Base-by-base conservation (phyloP, 2,888 invertebrate species). In the Amiota mariae region DNA sequence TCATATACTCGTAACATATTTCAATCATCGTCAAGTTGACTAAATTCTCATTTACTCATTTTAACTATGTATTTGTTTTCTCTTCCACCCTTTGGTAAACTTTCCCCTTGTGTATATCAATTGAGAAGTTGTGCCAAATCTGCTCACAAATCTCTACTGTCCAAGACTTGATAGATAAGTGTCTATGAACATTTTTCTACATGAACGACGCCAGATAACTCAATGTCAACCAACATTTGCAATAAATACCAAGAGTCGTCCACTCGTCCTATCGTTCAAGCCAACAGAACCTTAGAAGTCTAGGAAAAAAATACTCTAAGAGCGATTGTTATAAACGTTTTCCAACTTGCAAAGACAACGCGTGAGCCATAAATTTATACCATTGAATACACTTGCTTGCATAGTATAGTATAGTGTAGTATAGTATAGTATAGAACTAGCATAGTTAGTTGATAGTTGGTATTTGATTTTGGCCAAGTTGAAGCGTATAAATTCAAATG, bases 141-240 rank as follows among this genome's bases (percentile, higher is more conserved):
- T 36, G 6, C 36, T 36, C 36, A 36, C 36, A 59, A 59, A 59
- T 20, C 57, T 15, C 11, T 15, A 20, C 18, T 15, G 20, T 9
- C 57, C 54, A 18, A 36, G 36, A 36, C 12, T 18, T 68, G 67
- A 54, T 54, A 54, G 67, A 54, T 68, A 54, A 68, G 24, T 68
- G 67, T 68, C 67, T 68, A 15, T 12, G 24, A 63, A 63, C 46
- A 63, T 63, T 63, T 63, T 63, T 36, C 46, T 63, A 18, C 63
- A 46, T 18, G 36, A 18, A 63, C 51, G 67, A 68, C 67, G 54
- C 54, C 12, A 51, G 67, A 68, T 68, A 68, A 68, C 48, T 68
- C 67, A 68, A 51, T 68, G 67, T 68, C 67, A 68, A 68, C 67
- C 54, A 54, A 54, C 24, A 68, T 68, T 54, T 54, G 67, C 67